Evolutionary conservation across 2,113 vertebrate genomes (phyloP), one percentile per base, ranked within the genome.

Genomic region (Melanotaenia duboulayi): DNA sequence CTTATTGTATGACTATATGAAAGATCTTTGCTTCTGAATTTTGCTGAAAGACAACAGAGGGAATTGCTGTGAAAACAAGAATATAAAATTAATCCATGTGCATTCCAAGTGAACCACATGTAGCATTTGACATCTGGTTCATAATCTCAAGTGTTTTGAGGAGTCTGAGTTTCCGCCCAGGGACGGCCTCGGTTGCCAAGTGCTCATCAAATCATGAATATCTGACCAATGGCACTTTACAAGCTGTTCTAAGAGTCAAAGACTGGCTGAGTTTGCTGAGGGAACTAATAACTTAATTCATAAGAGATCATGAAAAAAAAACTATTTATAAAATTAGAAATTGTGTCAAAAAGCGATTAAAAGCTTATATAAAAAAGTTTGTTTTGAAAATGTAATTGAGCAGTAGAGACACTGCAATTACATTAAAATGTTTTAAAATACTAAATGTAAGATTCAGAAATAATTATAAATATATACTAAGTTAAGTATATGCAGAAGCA

Each of bases 71-170:
- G 48, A 76, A 76, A 76, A 63, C 16, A 19, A 23, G 44, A 65
- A 73, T 60, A 76, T 78, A 83, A 80, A 79, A 76, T 62, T 22
- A 61, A 82, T 79, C 65, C 59, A 71, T 71, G 58, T 59, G 66
- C 79, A 23, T 81, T 82, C 83, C 65, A 54, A 58, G 55, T 44
- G 78, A 83, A 67, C 48, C 59, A 51, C 80, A 87, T 63, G 20
- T 59, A 78, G 57, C 61, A 70, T 50, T 49, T 77, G 65, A 87
- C 80, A 89, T 90, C 83, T 91, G 84, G 74, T 63, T 76, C 35
- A 35, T 61, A 39, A 79, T 85, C 35, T 68, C 59, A 84, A 72
- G 22, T 54, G 22, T 71, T 65, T 64, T 54, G 60, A 57, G 69
- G 62, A 75, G 68, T 68, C 50, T 61, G 57, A 64, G 67, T 51